Conservation (phyloP, 2,888 invertebrate species). For the Capitulum mitella region DNA sequence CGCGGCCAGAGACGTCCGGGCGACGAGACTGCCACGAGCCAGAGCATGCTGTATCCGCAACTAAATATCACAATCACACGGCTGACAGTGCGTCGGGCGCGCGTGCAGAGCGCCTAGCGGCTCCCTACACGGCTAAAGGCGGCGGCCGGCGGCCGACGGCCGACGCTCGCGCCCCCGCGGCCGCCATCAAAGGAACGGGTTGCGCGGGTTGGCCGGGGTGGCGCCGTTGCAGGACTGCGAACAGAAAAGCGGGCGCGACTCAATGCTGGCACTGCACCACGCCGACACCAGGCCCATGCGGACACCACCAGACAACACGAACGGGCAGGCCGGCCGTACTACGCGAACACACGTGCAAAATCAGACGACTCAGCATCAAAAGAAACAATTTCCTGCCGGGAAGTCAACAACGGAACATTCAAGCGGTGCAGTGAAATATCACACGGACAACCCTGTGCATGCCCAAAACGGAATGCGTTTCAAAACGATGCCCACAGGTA, state of each 20-base stretch:
- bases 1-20: no score
- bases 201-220: slow-evolving; percentile 2
- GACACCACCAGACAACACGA: no score
- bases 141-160: not conserved
- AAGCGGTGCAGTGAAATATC: no score
- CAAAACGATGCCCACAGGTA: no score
- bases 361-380: no score
- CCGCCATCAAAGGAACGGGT: slow-evolving; percentile 18
- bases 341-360: no score
- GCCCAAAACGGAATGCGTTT: no score
- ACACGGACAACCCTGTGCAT: no score
- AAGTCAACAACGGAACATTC: no score
- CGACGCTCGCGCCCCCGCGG: not conserved
- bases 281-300: no score
- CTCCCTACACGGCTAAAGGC: not conserved
- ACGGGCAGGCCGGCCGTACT: no score
- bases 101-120: not conserved
- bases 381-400: no score
- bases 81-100: not conserved
- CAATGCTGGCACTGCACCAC: not conserved
- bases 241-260: not conserved
- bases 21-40: not conserved
- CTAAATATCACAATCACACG: slow-evolving; percentile 12
- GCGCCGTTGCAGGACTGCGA: not conserved
- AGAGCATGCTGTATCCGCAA: not conserved